Percentiles rank a stretch among this genome's conserved stretches.
These are phyloP conservation scores for Dipodomys spectabilis DNA, from an alignment of 2,113 vertebrate genomes.

Conservation along the genomic window DNA sequence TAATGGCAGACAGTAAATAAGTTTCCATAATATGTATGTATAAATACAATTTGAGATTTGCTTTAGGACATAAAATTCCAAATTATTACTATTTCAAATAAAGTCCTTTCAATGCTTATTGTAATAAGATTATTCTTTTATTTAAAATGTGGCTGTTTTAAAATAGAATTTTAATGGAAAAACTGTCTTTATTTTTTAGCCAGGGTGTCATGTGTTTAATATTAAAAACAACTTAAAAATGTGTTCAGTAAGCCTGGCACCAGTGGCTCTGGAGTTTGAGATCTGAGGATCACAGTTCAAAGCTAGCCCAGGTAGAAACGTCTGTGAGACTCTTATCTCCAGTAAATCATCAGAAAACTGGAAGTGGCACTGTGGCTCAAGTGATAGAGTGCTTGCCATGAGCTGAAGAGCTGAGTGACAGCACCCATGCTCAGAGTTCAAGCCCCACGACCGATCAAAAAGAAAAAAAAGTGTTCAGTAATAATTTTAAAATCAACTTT, in stretches of 20 bases:
- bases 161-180: conserved; percentile 78
- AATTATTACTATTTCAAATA: conserved; percentile 38
- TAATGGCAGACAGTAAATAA: too few species aligned
- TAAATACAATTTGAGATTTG: not conserved
- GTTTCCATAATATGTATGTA: too few species aligned
- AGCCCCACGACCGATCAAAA: too few species aligned
- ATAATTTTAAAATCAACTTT: conserved; percentile 22
- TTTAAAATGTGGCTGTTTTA: conserved; percentile 75
- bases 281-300: too few species aligned
- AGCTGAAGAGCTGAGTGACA: too few species aligned
- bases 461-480: not conserved
- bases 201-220: conserved; percentile 72
- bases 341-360: too few species aligned
- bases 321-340: too few species aligned
- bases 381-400: too few species aligned
- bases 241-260: conserved; percentile 56
- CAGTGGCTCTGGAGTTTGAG: too few species aligned
- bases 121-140: conserved; percentile 70
- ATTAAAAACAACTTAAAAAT: conserved; percentile 83
- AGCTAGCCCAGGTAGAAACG: too few species aligned
- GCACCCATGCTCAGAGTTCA: too few species aligned
- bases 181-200: conserved; percentile 79
- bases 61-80: not conserved
- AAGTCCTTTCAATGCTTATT: not conserved
- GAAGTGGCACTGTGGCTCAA: too few species aligned